Evolutionary conservation across 1,140 invertebrate genomes (phyloP).

Genomic region (Ditylenchus dipsaci): DNA sequence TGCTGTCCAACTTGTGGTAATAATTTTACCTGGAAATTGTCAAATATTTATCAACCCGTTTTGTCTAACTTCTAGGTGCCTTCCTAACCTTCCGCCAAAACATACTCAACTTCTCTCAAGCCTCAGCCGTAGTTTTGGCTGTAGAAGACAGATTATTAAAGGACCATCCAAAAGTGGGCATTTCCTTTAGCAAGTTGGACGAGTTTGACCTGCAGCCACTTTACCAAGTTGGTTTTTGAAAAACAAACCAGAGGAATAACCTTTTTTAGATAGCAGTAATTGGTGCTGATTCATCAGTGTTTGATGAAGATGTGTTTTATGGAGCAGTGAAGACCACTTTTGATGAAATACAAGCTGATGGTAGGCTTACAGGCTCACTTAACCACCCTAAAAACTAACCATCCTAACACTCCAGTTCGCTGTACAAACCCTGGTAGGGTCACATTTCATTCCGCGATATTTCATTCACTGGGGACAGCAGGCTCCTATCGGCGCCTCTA

Average conservation of each 20-base stretch:
- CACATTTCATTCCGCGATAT: no score
- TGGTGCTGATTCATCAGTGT: background rate
- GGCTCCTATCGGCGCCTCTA: no score
- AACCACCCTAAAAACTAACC: no score
- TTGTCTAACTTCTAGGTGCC: background rate
- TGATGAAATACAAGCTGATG: background rate
- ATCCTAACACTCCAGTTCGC: no score
- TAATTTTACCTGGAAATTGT: background rate
- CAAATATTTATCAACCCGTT: background rate
- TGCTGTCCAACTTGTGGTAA: slow-evolving; percentile 1
- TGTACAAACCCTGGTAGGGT: no score
- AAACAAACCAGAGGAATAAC: no score
- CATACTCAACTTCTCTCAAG: background rate
- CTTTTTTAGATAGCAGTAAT: slow-evolving; percentile 4
- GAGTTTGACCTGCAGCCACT: background rate
- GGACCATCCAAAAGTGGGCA: background rate
- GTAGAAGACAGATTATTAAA: background rate
- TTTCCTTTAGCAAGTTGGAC: background rate
- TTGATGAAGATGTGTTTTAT: slow-evolving; percentile 6
- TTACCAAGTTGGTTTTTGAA: background rate
- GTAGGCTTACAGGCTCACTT: no score
- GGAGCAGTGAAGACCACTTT: background rate
- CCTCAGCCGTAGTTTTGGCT: background rate
- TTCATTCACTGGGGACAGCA: background rate
- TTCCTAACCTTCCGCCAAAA: slow-evolving; percentile 4